Conservation (phyloP, 2,888 invertebrate genomes). For the Cerceris rybyensis region DNA sequence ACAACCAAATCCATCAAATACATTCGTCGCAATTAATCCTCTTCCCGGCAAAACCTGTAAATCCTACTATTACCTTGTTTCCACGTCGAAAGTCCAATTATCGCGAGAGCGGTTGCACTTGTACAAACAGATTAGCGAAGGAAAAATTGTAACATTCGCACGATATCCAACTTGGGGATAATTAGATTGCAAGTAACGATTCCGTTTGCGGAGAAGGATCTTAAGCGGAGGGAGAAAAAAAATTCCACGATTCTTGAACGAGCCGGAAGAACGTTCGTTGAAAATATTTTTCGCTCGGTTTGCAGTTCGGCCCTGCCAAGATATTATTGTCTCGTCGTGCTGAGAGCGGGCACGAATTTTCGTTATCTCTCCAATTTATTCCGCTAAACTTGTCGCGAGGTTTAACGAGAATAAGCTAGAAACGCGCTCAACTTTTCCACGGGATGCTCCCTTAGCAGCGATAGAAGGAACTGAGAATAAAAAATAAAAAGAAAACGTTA, state of each 20-base stretch:
- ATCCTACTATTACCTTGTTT: too few relatives aligned
- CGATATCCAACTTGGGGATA: too few relatives aligned
- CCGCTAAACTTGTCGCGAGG: constrained; percentile 8
- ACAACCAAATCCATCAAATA: too few relatives aligned
- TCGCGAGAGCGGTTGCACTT: too few relatives aligned
- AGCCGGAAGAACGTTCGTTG: neutral
- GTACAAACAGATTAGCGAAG: too few relatives aligned
- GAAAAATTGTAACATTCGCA: too few relatives aligned
- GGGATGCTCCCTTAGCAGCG: constrained; percentile 5
- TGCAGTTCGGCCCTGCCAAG: neutral
- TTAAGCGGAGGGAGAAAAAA: too few relatives aligned
- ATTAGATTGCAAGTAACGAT: too few relatives aligned
- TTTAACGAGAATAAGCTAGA: constrained; percentile 25
- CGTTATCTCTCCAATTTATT: constrained; percentile 31
- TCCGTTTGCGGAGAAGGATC: too few relatives aligned
- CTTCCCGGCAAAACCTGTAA: too few relatives aligned
- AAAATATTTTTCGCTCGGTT: neutral
- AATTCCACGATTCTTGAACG: neutral
- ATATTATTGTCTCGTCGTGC: neutral
- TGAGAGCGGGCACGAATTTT: constrained; percentile 12
- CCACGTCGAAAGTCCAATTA: too few relatives aligned
- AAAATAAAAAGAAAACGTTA: neutral
- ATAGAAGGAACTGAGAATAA: neutral
- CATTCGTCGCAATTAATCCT: too few relatives aligned
- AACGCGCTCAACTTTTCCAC: constrained; percentile 29